Percentiles rank a stretch among this genome's conserved stretches.
phyloP scores from a whole-genome alignment of 2,888 invertebrate species.

The Strigamia crassipes region DNA sequence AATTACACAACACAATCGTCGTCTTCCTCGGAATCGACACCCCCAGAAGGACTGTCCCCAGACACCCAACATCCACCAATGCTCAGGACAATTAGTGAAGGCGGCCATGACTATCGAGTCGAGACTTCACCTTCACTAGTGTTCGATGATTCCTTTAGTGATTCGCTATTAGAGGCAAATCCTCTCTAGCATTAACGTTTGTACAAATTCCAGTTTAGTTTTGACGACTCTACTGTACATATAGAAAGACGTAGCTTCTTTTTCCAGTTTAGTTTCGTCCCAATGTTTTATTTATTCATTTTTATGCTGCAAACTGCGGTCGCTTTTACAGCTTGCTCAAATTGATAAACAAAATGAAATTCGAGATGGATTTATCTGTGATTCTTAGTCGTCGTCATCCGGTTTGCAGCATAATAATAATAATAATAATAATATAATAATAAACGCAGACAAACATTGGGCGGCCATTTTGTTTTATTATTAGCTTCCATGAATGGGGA shows the following conservation, averaged over 20 bases:
- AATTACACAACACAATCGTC: constrained; percentile 64
- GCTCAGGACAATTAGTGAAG: constrained; percentile 54
- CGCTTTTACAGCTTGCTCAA: constrained; percentile 20
- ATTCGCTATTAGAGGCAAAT: constrained; percentile 47
- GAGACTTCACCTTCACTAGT: constrained; percentile 44
- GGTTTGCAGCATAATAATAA: neutral
- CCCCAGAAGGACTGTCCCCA: constrained; percentile 59
- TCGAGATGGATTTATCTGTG: constrained; percentile 15
- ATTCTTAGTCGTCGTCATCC: constrained; percentile 25
- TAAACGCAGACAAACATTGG: neutral
- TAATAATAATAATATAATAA: neutral
- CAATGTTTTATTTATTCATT: neutral
- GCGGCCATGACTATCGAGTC: constrained; percentile 49
- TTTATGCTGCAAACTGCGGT: constrained; percentile 6
- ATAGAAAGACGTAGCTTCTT: neutral
- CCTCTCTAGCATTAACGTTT: constrained; percentile 46
- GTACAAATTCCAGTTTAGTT: constrained; percentile 8
- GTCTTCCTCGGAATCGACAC: constrained; percentile 66
- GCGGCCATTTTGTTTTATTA: neutral
- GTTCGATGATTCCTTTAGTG: constrained; percentile 44
- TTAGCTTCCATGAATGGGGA: neutral
- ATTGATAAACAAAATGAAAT: neutral
- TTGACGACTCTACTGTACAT: neutral
- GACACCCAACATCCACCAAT: constrained; percentile 52
- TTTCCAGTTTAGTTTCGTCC: neutral